Evolutionary conservation across 2,113 vertebrate genomes (phyloP).

Genomic region (Orcinus orca): DNA sequence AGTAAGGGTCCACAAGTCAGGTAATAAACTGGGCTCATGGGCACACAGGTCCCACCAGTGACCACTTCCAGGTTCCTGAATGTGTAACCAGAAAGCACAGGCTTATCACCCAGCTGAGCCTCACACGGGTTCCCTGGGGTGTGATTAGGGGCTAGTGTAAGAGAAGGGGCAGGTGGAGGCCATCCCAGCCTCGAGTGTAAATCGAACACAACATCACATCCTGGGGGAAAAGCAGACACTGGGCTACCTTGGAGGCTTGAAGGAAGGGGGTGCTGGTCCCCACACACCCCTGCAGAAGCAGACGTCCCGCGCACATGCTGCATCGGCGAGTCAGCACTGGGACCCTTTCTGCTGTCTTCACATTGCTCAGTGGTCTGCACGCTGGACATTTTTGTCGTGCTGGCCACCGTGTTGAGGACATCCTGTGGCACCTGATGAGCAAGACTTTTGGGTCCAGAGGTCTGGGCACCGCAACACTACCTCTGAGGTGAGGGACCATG

Average conservation of each 20-base stretch:
- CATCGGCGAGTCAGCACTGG: not conserved
- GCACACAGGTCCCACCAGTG: not conserved
- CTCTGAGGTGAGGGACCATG: not conserved
- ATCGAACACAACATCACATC: not conserved
- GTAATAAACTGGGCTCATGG: not conserved
- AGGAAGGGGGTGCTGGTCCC: not conserved
- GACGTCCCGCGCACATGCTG: rapidly evolving
- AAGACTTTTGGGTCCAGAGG: not conserved
- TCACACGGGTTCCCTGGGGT: not conserved
- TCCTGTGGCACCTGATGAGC: not conserved
- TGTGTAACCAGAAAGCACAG: not conserved
- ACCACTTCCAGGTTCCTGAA: not conserved
- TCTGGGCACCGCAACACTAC: not conserved
- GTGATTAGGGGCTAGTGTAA: not conserved
- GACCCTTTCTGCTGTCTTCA: not conserved
- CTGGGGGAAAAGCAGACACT: not conserved
- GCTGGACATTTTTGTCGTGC: rapidly evolving
- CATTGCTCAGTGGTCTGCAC: not conserved
- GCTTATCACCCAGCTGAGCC: not conserved
- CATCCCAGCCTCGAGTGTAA: not conserved
- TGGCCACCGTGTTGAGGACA: not conserved
- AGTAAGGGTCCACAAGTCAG: not conserved
- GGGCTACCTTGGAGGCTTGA: not conserved
- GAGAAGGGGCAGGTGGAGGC: not conserved
- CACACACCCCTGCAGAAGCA: not conserved